These are phyloP conservation scores for Anguilla pacifica DNA, from an alignment of 2,797 vertebrate species.

Conservation along the genomic window DNA sequence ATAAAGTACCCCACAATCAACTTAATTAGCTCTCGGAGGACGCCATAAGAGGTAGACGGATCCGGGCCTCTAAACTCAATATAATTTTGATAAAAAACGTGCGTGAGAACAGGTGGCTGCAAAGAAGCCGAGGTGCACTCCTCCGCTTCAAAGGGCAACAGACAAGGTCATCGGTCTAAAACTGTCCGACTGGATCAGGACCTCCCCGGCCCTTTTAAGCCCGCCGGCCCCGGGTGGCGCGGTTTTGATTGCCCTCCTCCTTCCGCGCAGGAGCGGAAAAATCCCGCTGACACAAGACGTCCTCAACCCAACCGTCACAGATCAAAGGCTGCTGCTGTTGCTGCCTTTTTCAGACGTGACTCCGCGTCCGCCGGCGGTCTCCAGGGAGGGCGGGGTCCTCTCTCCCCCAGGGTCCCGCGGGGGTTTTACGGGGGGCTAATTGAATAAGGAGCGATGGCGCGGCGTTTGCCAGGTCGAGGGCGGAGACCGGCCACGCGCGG, in stretches of 20 bases:
- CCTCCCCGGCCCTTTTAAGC: conserved; percentile 3
- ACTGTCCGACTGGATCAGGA: conserved; percentile 20
- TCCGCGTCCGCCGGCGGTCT: conserved; percentile 7
- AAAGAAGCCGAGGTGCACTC: not conserved
- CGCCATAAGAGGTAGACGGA: not conserved
- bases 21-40: not conserved
- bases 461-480: not conserved
- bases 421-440: conserved; percentile 13
- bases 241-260: not conserved
- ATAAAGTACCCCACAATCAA: not conserved
- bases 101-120: not conserved
- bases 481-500: not conserved
- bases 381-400: not conserved
- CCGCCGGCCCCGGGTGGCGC: not conserved
- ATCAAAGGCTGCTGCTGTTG: not conserved
- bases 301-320: not conserved
- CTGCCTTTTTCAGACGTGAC: conserved; percentile 6
- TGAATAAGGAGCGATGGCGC: not conserved
- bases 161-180: conserved; percentile 20
- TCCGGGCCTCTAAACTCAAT: not conserved
- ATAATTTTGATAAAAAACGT: not conserved
- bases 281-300: conserved; percentile 23
- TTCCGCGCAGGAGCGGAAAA: not conserved
- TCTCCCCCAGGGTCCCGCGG: not conserved
- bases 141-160: conserved; percentile 10